These are phyloP conservation scores for Phthorimaea operculella DNA, from an alignment of 1,140 invertebrate species.

Conservation along the genomic window DNA sequence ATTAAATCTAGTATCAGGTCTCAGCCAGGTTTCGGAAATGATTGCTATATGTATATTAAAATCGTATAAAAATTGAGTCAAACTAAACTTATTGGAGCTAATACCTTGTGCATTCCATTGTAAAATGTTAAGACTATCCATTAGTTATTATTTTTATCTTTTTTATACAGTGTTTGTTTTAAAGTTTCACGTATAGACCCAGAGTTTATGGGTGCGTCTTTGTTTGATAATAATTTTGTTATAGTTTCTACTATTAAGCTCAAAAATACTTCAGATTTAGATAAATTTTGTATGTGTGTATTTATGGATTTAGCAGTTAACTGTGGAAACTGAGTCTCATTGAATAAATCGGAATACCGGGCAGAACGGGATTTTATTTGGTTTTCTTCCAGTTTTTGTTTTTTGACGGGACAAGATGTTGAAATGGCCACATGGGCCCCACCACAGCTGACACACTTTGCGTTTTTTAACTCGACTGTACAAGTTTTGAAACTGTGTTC, in stretches of 20 bases:
- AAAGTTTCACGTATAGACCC: constrained; percentile 1
- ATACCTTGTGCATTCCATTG: constrained; percentile 24
- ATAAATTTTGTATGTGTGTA: background rate
- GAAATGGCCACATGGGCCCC: constrained; percentile 20
- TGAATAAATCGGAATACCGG: constrained; percentile 13
- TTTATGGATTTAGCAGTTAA: constrained; percentile 1
- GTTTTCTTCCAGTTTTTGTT: constrained; percentile 17
- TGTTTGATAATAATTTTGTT: background rate
- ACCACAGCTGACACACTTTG: constrained; percentile 16
- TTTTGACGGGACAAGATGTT: constrained; percentile 13
- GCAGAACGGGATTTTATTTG: constrained; percentile 10
- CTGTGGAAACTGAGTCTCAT: constrained; percentile 8
- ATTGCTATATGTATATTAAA: constrained; percentile 17
- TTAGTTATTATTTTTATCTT: background rate
- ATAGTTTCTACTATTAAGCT: background rate
- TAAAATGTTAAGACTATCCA: constrained; percentile 12
- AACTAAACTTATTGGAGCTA: constrained; percentile 9
- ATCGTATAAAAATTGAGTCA: constrained; percentile 14
- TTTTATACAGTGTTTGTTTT: background rate
- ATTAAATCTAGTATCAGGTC: constrained; percentile 10
- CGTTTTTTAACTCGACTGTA: background rate
- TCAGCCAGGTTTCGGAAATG: constrained; percentile 18
- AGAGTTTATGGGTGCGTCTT: constrained; percentile 3
- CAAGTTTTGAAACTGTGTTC: constrained; percentile 19
- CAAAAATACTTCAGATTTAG: constrained; percentile 1